Percentiles rank a stretch among this genome's conserved stretches.
Evolutionary conservation across 2,888 invertebrate species (phyloP).

Genomic region (Papilio protenor): DNA sequence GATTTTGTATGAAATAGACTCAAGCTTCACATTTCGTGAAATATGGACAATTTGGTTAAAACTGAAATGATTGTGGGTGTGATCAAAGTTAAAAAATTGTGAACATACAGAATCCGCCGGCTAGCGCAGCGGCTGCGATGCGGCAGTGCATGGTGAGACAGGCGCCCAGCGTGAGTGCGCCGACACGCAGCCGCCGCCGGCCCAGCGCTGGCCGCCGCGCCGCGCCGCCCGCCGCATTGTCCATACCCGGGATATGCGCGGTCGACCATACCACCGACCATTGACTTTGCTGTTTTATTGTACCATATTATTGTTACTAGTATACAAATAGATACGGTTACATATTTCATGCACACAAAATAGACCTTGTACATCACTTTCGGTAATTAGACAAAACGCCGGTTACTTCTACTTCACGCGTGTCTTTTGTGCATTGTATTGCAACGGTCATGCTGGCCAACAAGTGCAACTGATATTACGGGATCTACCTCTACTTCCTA

Average conservation of each 20-base stretch:
- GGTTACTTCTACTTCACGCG: too few species aligned
- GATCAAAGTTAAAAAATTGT: background rate
- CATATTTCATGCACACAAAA: too few species aligned
- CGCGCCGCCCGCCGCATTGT: conserved; percentile 60
- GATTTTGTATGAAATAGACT: background rate
- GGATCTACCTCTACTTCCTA: too few species aligned
- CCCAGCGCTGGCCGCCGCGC: conserved; percentile 51
- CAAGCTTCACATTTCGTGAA: background rate
- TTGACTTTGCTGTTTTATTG: conserved; percentile 57
- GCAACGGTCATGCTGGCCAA: too few species aligned
- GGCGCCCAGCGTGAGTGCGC: conserved; percentile 65
- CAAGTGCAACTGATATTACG: too few species aligned
- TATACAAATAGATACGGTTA: background rate
- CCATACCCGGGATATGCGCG: conserved; percentile 67
- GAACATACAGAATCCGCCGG: conserved; percentile 69
- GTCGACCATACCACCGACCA: conserved; percentile 77
- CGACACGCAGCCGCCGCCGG: conserved; percentile 65
- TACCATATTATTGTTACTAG: background rate
- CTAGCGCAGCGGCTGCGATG: conserved; percentile 65
- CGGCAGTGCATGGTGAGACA: conserved; percentile 73
- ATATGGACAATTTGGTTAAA: background rate
- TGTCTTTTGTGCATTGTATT: too few species aligned
- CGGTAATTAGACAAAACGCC: too few species aligned
- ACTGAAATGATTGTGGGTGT: background rate
- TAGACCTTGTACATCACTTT: too few species aligned